These are phyloP conservation scores for Microctenopoma steveboyesi DNA, from an alignment of 2,797 vertebrate species.

Conservation along the genomic window DNA sequence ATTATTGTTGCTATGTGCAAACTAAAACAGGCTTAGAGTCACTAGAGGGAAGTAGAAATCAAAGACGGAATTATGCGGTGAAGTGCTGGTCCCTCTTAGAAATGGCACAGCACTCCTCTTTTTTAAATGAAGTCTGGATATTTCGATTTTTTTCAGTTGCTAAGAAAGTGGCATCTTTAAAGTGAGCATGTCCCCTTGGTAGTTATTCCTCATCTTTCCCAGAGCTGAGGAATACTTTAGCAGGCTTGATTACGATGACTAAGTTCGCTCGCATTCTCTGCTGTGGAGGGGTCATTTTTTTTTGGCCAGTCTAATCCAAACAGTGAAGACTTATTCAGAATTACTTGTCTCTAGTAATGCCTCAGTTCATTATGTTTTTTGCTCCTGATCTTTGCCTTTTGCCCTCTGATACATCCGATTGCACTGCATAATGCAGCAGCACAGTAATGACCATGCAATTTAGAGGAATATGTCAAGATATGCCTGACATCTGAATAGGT, in stretches of 20 bases:
- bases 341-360: conserved; percentile 32
- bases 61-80: conserved; percentile 73
- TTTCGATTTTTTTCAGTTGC: conserved; percentile 66
- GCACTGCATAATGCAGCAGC: conserved; percentile 32
- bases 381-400: neutral
- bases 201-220: conserved; percentile 54
- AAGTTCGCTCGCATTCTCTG: conserved; percentile 55
- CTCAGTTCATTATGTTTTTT: conserved; percentile 2
- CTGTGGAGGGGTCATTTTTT: conserved; percentile 64
- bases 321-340: conserved; percentile 39
- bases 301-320: conserved; percentile 63
- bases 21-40: conserved; percentile 44
- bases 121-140: conserved; percentile 72
- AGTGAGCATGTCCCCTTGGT: conserved; percentile 72
- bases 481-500: conserved; percentile 22
- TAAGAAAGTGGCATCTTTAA: conserved; percentile 76
- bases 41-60: conserved; percentile 53
- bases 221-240: conserved; percentile 68
- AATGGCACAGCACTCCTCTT: conserved; percentile 59
- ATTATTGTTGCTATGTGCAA: conserved; percentile 40
- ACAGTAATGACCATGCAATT: conserved; percentile 17
- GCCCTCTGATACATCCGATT: conserved; percentile 23
- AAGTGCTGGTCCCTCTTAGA: conserved; percentile 61
- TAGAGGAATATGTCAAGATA: conserved; percentile 16
- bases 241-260: conserved; percentile 65